Percentiles rank a stretch among this genome's conserved stretches.
Conservation (phyloP, 1,140 invertebrate genomes). For the Panagrolaimus sp. region DNA sequence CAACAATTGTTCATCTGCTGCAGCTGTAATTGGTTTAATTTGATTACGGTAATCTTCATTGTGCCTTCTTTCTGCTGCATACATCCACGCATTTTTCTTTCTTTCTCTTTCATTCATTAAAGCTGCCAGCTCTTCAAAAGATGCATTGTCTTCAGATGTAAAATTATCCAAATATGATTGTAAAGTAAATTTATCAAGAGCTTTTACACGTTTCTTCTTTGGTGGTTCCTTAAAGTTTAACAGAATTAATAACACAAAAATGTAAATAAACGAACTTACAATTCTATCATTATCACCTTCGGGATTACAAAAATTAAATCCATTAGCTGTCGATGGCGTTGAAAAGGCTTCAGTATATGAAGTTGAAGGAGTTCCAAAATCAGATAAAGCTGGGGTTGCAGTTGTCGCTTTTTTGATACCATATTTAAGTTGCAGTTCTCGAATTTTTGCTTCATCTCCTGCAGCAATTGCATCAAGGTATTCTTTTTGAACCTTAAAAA, state of each 20-base stretch:
- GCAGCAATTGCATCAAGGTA: slow-evolving; percentile 82
- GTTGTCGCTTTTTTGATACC: slow-evolving; percentile 42
- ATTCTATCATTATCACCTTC: slow-evolving; percentile 55
- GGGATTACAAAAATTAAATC: slow-evolving; percentile 45
- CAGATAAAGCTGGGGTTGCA: slow-evolving; percentile 34
- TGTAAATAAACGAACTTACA: slow-evolving; percentile 20
- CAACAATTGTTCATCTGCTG: slow-evolving; percentile 65
- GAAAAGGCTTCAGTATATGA: slow-evolving; percentile 27
- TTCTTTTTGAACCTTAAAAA: slow-evolving; percentile 75
- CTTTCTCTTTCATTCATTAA: slow-evolving; percentile 72
- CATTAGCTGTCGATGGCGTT: slow-evolving; percentile 13
- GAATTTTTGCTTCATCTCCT: slow-evolving; percentile 78
- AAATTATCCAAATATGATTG: slow-evolving; percentile 80
- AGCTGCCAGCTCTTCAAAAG: slow-evolving; percentile 82
- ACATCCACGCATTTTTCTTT: slow-evolving; percentile 76
- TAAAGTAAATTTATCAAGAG: slow-evolving; percentile 62
- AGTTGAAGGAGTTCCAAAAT: slow-evolving; percentile 29
- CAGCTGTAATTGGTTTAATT: slow-evolving; percentile 25
- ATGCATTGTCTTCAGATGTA: slow-evolving; percentile 94
- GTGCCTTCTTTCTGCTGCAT: slow-evolving; percentile 75
- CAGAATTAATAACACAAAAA: background rate
- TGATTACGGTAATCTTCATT: slow-evolving; percentile 64
- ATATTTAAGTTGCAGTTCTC: slow-evolving; percentile 81
- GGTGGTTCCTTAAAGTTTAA: slow-evolving; percentile 18
- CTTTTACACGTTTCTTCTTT: slow-evolving; percentile 34